Evolutionary conservation across 2,888 invertebrate species (phyloP), one percentile per base, ranked within the genome.

Genomic region (Glyphotaelius pellucidus): DNA sequence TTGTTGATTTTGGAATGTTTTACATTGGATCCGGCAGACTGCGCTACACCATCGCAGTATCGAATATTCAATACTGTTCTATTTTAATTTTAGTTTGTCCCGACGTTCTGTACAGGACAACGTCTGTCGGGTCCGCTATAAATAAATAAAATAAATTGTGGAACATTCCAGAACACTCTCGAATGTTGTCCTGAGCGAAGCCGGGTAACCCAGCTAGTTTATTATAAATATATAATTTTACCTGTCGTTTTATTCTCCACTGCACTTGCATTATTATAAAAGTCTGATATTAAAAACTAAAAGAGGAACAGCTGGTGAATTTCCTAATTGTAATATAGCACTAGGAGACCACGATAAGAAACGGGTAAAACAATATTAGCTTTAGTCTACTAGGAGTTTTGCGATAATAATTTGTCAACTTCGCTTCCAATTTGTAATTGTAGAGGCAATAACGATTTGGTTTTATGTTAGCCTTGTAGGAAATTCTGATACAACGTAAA

Each of bases 371-470:
- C 7, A 35, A 47, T 42, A 30, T n/a, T 86, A 31, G n/a, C 42
- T 30, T 42, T 42, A 42, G n/a, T n/a, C 38, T 42, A 15, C 86
- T 2, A 30, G 42, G 7, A 42, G 35, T 12, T 9, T 11, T 0
- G 85, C 81, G 12, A 25, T 25, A 15, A 89, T 79, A 80, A 89
- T 89, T 89, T 89, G 88, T 89, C 80, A 89, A 89, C 32, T 80
- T 89, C 88, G 67, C 88, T 32, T 89, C 88, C 38, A 89, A 89
- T 89, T 89, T 89, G 80, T 35, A 89, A 32, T n/a, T 30, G n/a
- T n/a, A 52, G 47, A 52, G 52, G 31, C 31, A 47, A 32, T 52
- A 52, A 47, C 31, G 87, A 32, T 87, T 32, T 87, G 87, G 67
- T 87, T 87, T 87, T 87, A 47, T 31, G 31, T 3, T 87, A 31